phyloP scores from a whole-genome alignment of 2,113 vertebrate species.

The Osmerus mordax region DNA sequence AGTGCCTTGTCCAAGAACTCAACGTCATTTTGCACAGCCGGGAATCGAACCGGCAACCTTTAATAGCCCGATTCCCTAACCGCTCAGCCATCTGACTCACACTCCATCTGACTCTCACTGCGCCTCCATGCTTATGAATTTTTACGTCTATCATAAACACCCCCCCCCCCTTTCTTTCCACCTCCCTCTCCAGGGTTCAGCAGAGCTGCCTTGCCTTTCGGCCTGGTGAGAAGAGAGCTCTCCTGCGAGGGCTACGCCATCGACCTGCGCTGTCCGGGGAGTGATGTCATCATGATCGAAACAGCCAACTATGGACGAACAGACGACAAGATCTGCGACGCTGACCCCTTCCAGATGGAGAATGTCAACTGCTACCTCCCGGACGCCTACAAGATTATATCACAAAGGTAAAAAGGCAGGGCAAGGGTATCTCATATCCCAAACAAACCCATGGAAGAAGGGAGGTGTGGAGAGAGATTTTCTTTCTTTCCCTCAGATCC shows the following conservation, averaged over 20 bases:
- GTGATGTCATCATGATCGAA: slow-evolving; percentile 98
- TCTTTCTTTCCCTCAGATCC: neutral
- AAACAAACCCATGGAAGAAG: slow-evolving; percentile 35
- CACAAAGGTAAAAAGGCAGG: slow-evolving; percentile 78
- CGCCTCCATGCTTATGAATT: neutral
- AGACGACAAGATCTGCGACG: slow-evolving; percentile 98
- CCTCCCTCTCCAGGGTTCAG: slow-evolving; percentile 80
- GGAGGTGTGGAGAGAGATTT: neutral
- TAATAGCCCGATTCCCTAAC: too few species aligned
- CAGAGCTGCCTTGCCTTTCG: slow-evolving; percentile 90
- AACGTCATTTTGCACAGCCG: too few species aligned
- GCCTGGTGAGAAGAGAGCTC: slow-evolving; percentile 92
- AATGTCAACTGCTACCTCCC: slow-evolving; percentile 98
- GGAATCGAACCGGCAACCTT: too few species aligned
- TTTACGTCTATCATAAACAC: neutral
- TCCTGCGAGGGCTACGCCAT: slow-evolving; percentile 97
- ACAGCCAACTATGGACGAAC: slow-evolving; percentile 97
- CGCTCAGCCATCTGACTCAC: too few species aligned
- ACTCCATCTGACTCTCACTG: neutral
- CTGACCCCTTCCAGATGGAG: slow-evolving; percentile 99
- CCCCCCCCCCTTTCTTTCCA: neutral
- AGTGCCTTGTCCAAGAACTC: too few species aligned
- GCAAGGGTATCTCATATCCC: slow-evolving; percentile 47
- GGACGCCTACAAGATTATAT: slow-evolving; percentile 99
- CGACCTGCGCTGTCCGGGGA: slow-evolving; percentile 95